phyloP scores from a whole-genome alignment of 92 coral and sea anemone species.

The Heteractis magnifica region DNA sequence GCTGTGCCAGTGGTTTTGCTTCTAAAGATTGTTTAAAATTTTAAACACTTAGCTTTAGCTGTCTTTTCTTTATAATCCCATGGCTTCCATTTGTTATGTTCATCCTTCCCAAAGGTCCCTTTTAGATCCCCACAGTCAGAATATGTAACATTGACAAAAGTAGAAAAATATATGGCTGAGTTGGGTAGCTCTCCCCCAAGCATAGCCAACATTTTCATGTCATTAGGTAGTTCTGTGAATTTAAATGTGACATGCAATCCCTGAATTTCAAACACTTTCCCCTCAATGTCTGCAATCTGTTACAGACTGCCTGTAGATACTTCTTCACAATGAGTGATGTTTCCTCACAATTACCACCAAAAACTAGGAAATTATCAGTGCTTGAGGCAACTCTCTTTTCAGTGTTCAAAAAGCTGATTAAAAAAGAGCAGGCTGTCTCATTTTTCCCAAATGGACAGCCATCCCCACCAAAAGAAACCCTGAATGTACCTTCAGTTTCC shows the following conservation, averaged over 20 bases:
- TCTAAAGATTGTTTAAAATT: slow-evolving; percentile 28
- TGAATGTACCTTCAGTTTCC: slow-evolving; percentile 52
- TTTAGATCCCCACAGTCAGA: slow-evolving; percentile 44
- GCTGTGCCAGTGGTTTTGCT: slow-evolving; percentile 21
- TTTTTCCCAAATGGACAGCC: slow-evolving; percentile 59
- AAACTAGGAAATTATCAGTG: too few relatives aligned
- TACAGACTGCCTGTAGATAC: slow-evolving; percentile 45
- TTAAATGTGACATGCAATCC: slow-evolving; percentile 54
- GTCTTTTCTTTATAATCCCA: slow-evolving; percentile 37
- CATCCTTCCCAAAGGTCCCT: slow-evolving; percentile 45
- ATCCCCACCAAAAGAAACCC: slow-evolving; percentile 61
- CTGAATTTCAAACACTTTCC: slow-evolving; percentile 40
- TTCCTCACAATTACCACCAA: slow-evolving; percentile 55
- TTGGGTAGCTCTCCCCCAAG: not conserved
- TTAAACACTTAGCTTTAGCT: slow-evolving; percentile 31
- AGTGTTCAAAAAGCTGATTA: slow-evolving; percentile 48
- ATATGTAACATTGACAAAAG: slow-evolving; percentile 61
- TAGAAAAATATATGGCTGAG: slow-evolving; percentile 2
- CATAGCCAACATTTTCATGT: slow-evolving; percentile 60
- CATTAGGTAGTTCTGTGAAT: slow-evolving; percentile 52
- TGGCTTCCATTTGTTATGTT: slow-evolving; percentile 44
- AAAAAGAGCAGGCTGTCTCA: slow-evolving; percentile 48
- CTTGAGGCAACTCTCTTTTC: slow-evolving; percentile 61
- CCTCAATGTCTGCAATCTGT: slow-evolving; percentile 54
- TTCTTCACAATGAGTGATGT: slow-evolving; percentile 41